Percentiles rank a stretch among this genome's conserved stretches.
These are phyloP conservation scores for Drosophila ustulata DNA, from an alignment of 2,888 invertebrate species.

Conservation along the genomic window DNA sequence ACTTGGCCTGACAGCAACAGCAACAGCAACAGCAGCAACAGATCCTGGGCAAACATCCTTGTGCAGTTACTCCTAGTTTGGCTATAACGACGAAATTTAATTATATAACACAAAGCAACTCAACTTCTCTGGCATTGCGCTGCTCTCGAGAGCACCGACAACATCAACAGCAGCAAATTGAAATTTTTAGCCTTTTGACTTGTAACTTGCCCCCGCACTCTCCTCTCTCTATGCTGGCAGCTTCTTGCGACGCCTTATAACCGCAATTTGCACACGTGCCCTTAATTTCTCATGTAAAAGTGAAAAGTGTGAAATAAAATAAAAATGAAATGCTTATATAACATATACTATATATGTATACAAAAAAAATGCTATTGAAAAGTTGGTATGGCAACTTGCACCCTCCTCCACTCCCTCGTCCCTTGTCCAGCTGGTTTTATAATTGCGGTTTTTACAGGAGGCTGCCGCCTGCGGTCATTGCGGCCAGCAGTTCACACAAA, in stretches of 20 bases:
- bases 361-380: conserved; percentile 55
- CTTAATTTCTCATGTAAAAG: conserved; percentile 57
- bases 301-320: conserved; percentile 50
- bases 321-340: conserved; percentile 7
- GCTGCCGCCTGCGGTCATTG: conserved; percentile 70
- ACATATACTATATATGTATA: conserved; percentile 6
- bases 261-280: conserved; percentile 71
- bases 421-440: conserved; percentile 59
- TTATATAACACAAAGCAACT: conserved; percentile 73
- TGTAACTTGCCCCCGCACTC: conserved; percentile 1
- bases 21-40: conserved; percentile 17
- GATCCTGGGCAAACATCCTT: conserved; percentile 7
- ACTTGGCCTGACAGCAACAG: conserved; percentile 61
- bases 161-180: conserved; percentile 62
- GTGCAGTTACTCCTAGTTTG: conserved; percentile 45
- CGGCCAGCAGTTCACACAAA: conserved; percentile 52
- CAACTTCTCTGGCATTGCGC: background rate
- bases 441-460: conserved; percentile 75
- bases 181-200: conserved; percentile 54
- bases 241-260: conserved; percentile 42
- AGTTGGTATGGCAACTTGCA: conserved; percentile 32
- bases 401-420: conserved; percentile 12
- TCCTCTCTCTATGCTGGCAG: background rate
- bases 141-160: conserved; percentile 33
- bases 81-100: conserved; percentile 77